These are phyloP conservation scores for Dermolepida albohirtum DNA, from an alignment of 2,888 invertebrate genomes.

Conservation along the genomic window DNA sequence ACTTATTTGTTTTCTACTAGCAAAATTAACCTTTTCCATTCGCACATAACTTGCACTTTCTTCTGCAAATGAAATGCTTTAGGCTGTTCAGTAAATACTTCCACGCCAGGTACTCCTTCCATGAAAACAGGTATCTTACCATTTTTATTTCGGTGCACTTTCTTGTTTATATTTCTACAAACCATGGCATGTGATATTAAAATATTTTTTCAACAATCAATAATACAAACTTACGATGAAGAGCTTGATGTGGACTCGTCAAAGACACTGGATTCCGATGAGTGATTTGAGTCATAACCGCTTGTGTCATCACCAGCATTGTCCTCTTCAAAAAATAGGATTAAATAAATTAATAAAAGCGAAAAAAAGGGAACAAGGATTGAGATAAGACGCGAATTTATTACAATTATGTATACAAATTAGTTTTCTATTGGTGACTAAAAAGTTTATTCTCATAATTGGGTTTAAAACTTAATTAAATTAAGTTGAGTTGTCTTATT, in stretches of 20 bases:
- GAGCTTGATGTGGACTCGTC: conserved; percentile 31
- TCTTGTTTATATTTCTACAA: conserved; percentile 20
- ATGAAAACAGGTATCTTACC: conserved; percentile 74
- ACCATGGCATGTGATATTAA: background rate
- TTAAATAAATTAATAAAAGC: background rate
- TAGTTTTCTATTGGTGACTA: too few relatives aligned
- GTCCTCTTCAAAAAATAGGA: conserved; percentile 16
- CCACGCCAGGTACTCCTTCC: conserved; percentile 86
- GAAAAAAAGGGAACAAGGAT: conserved; percentile 1
- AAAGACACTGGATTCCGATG: conserved; percentile 14
- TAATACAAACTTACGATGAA: conserved; percentile 36
- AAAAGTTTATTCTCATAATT: too few relatives aligned
- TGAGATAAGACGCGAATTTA: background rate
- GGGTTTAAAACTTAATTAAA: too few relatives aligned
- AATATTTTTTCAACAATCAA: background rate
- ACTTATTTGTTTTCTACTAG: background rate
- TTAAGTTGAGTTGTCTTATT: too few relatives aligned
- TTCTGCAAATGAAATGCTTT: conserved; percentile 73
- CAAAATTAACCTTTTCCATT: conserved; percentile 72
- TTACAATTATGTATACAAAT: too few relatives aligned
- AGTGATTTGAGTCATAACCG: conserved; percentile 12
- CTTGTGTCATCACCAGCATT: conserved; percentile 19
- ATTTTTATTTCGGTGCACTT: conserved; percentile 38
- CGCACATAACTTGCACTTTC: conserved; percentile 83
- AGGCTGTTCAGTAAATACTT: conserved; percentile 74